Evolutionary conservation across 1,140 invertebrate genomes (phyloP).

Genomic region (Caenorhabditis briggsae): DNA sequence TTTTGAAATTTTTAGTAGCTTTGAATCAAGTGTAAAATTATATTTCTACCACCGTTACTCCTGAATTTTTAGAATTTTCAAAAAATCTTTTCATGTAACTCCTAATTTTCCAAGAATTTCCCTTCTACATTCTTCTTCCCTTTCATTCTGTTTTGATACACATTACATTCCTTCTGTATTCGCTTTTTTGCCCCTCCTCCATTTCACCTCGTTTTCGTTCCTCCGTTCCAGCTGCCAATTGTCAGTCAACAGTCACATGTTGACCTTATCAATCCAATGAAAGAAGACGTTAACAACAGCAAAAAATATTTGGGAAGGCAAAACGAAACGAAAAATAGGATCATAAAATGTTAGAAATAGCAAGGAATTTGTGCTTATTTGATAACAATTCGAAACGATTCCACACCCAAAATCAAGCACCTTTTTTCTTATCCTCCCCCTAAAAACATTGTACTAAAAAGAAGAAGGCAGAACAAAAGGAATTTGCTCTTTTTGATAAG

Average conservation of each 20-base stretch:
- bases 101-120: too few relatives aligned
- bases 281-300: slow-evolving; percentile 29
- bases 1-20: too few relatives aligned
- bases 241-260: slow-evolving; percentile 35
- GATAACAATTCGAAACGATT: slow-evolving; percentile 2
- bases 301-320: slow-evolving; percentile 21
- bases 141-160: not conserved
- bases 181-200: not conserved
- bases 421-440: not conserved
- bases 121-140: too few relatives aligned
- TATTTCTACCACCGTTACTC: too few relatives aligned
- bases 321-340: slow-evolving; percentile 64
- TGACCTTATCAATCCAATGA: slow-evolving; percentile 35
- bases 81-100: too few relatives aligned
- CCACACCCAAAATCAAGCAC: slow-evolving; percentile 5
- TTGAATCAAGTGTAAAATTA: too few relatives aligned
- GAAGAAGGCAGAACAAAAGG: not conserved
- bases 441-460: slow-evolving; percentile 36
- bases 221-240: slow-evolving; percentile 45
- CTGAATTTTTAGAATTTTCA: too few relatives aligned
- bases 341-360: slow-evolving; percentile 60
- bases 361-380: slow-evolving; percentile 5
- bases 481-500: slow-evolving; percentile 18
- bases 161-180: slow-evolving; percentile 6
- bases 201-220: not conserved